Conservation (phyloP, 2,797 vertebrate species). For the Spinibarbus caldwelli region DNA sequence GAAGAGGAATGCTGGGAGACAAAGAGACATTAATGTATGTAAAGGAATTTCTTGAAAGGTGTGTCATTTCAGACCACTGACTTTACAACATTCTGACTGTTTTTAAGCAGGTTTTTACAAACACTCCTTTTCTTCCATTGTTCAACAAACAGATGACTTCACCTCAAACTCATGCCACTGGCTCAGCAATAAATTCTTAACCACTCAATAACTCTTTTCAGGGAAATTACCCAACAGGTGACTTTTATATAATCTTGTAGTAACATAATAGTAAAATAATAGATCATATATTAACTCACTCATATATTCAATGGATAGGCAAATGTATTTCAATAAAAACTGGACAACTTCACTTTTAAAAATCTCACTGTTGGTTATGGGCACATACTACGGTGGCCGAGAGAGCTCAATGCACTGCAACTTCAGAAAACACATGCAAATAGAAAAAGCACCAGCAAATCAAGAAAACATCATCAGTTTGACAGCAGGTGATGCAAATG, state of each 20-base stretch:
- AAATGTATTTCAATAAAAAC: neutral
- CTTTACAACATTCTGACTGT: neutral
- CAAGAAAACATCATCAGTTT: too few species aligned
- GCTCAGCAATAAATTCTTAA: neutral
- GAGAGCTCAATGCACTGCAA: too few species aligned
- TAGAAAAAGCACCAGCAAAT: too few species aligned
- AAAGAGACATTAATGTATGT: neutral
- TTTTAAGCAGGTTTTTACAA: neutral
- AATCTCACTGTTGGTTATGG: neutral
- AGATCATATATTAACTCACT: neutral
- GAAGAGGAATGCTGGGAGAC: constrained; percentile 5
- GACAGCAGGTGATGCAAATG: too few species aligned
- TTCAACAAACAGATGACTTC: neutral
- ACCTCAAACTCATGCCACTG: neutral
- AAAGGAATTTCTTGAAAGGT: constrained; percentile 15
- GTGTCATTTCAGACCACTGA: neutral
- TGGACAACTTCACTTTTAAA: neutral
- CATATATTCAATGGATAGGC: neutral
- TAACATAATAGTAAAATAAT: neutral
- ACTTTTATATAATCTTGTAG: neutral
- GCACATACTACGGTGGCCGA: too few species aligned
- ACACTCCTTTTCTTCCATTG: neutral
- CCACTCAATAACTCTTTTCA: neutral
- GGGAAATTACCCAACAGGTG: neutral
- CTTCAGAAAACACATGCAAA: too few species aligned